Evolutionary conservation across 1,140 invertebrate genomes (phyloP).

Genomic region (Calliopsis andreniformis): DNA sequence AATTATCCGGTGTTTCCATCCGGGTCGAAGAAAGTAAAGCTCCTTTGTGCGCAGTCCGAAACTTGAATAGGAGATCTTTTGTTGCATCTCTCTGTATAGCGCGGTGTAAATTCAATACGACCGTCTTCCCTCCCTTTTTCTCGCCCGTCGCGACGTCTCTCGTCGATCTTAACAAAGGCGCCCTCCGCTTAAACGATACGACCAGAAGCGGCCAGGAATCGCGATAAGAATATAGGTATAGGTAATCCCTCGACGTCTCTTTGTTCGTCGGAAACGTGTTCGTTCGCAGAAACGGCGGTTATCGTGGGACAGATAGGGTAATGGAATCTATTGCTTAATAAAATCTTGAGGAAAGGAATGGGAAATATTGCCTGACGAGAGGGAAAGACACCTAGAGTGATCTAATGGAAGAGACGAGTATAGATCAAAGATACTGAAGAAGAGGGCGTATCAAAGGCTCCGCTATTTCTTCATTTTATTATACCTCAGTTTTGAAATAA

Average conservation of each 20-base stretch:
- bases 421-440: slow-evolving; percentile 6
- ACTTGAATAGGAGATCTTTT: slow-evolving; percentile 34
- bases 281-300: not conserved
- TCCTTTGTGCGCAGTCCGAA: slow-evolving; percentile 41
- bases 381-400: not conserved
- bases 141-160: slow-evolving; percentile 2
- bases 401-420: slow-evolving; percentile 30
- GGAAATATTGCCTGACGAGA: not conserved
- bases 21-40: slow-evolving; percentile 31
- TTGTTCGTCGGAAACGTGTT: slow-evolving; percentile 31
- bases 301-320: slow-evolving; percentile 8
- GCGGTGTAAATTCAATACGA: slow-evolving; percentile 58
- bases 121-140: slow-evolving; percentile 7
- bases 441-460: not conserved
- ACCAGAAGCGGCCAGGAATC: slow-evolving; percentile 25
- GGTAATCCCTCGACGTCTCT: slow-evolving; percentile 35
- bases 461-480: not conserved
- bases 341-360: not conserved
- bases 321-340: slow-evolving; percentile 21
- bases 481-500: too few relatives aligned
- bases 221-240: slow-evolving; percentile 47
- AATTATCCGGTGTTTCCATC: slow-evolving; percentile 56
- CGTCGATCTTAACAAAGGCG: slow-evolving; percentile 33
- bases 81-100: slow-evolving; percentile 5
- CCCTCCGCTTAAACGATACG: slow-evolving; percentile 37